Evolutionary conservation across 2,797 vertebrate species (phyloP).

Genomic region (Lithobates sylvaticus): DNA sequence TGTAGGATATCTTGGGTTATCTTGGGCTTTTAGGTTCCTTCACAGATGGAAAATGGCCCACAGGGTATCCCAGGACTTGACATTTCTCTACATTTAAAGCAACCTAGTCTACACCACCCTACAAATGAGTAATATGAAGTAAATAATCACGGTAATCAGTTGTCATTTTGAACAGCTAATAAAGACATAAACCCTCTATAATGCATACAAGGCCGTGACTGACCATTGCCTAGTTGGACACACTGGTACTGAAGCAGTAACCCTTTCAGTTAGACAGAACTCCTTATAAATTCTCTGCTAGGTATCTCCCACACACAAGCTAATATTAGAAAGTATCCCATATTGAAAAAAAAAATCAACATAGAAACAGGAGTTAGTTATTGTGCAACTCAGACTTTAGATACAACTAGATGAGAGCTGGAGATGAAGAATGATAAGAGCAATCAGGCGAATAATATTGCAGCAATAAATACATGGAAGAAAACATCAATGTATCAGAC

Average conservation of each 20-base stretch:
- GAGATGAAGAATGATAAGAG: not conserved
- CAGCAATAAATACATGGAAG: too few relatives aligned
- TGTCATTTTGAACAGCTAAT: not conserved
- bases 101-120: not conserved
- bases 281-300: slow-evolving; percentile 23
- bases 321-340: slow-evolving; percentile 50
- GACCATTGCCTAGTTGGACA: not conserved
- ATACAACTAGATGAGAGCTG: not conserved
- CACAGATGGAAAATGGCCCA: not conserved
- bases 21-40: not conserved
- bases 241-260: slow-evolving; percentile 42
- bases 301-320: slow-evolving; percentile 41
- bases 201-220: not conserved
- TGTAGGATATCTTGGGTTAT: not conserved
- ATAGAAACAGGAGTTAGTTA: slow-evolving; percentile 37
- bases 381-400: slow-evolving; percentile 26
- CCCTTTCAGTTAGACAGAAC: slow-evolving; percentile 23
- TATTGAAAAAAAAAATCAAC: slow-evolving; percentile 35
- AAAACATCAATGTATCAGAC: too few relatives aligned
- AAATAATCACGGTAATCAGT: not conserved
- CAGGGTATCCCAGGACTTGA: not conserved
- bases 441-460: not conserved
- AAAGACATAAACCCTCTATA: not conserved
- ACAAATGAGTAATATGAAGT: not conserved
- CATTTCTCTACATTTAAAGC: not conserved